Conservation (phyloP, 2,888 invertebrate genomes). For the Scaptodrosophila latifasciaeformis region DNA sequence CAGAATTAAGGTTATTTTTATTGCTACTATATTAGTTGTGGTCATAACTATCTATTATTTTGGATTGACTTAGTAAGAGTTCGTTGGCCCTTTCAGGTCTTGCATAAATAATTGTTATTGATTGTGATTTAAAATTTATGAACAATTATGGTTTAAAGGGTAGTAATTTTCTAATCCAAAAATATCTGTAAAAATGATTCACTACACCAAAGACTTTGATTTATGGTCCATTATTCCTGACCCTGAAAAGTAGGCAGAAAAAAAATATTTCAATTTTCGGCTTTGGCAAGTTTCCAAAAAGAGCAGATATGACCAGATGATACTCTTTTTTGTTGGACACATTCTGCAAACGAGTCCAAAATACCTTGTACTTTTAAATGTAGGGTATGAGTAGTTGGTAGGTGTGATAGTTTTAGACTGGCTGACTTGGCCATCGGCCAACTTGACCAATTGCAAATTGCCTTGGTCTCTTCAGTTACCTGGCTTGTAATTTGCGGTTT, state of each 20-base stretch:
- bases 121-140: slow-evolving; percentile 23
- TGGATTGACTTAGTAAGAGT: slow-evolving; percentile 22
- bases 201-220: too few species aligned
- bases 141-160: too few species aligned
- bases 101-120: slow-evolving; percentile 42
- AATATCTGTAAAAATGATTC: too few species aligned
- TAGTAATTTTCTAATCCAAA: too few species aligned
- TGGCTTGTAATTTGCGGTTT: slow-evolving; percentile 1
- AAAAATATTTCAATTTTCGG: slow-evolving; percentile 7
- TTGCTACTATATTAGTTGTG: slow-evolving; percentile 3
- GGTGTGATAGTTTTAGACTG: too few species aligned
- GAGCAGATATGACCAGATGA: too few species aligned
- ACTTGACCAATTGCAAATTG: slow-evolving; percentile 36
- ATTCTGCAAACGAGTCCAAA: too few species aligned
- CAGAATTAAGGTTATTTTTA: too few species aligned
- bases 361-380: too few species aligned
- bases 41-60: slow-evolving; percentile 15
- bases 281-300: slow-evolving; percentile 11
- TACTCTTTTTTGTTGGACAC: too few species aligned
- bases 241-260: slow-evolving; percentile 54
- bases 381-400: too few species aligned
- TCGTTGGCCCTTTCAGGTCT: slow-evolving; percentile 45
- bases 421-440: slow-evolving; percentile 45
- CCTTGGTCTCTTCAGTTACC: slow-evolving; percentile 17
- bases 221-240: too few species aligned